phyloP scores from a whole-genome alignment of 2,113 vertebrate species.

The Calcarius ornatus region DNA sequence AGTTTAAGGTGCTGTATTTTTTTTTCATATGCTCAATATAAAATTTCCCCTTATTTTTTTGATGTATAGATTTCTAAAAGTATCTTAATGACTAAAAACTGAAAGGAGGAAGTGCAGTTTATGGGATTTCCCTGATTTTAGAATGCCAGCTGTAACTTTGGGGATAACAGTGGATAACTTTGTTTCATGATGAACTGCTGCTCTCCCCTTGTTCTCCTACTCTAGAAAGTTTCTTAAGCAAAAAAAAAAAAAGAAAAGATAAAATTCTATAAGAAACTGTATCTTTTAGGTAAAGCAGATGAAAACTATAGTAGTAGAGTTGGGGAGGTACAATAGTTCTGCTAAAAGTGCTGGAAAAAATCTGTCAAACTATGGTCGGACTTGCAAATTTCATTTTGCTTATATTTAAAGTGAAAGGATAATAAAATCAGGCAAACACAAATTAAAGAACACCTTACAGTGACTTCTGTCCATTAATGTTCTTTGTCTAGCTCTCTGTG shows the following conservation, averaged over 20 bases:
- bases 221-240: fast-evolving
- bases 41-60: not conserved
- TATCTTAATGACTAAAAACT: not conserved
- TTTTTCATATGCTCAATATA: no score
- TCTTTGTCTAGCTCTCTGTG: not conserved
- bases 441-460: not conserved
- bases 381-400: not conserved
- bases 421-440: not conserved
- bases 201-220: not conserved
- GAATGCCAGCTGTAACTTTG: not conserved
- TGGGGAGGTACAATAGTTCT: not conserved
- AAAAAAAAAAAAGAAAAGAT: fast-evolving
- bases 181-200: not conserved
- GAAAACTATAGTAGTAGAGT: not conserved
- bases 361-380: fast-evolving
- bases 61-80: fast-evolving
- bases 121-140: not conserved
- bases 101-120: not conserved
- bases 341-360: not conserved
- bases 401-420: not conserved
- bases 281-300: not conserved
- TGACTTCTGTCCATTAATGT: not conserved
- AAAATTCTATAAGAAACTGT: not conserved
- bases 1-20: not conserved
- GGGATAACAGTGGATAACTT: not conserved